These are phyloP conservation scores for Gorsachius magnificus DNA, from an alignment of 2,797 vertebrate species.

Conservation along the genomic window DNA sequence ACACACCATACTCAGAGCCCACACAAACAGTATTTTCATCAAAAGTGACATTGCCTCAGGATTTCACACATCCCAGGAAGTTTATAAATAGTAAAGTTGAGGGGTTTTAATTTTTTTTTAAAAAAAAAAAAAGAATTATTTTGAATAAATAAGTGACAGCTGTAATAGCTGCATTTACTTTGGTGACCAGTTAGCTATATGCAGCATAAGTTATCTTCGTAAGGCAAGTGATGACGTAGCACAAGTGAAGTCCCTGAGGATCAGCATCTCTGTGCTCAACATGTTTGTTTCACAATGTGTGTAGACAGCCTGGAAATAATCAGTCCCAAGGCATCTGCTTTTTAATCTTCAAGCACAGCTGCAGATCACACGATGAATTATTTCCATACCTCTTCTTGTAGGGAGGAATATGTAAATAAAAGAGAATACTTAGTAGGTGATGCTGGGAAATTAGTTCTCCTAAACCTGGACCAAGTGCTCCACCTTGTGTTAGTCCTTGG, in stretches of 20 bases:
- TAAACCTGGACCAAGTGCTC: conserved; percentile 48
- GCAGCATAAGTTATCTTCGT: conserved; percentile 35
- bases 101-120: background rate
- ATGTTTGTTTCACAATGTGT: background rate
- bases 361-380: conserved; percentile 34
- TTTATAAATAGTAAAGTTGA: conserved; percentile 37
- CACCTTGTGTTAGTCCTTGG: conserved; percentile 51
- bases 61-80: conserved; percentile 7
- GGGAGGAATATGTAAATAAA: background rate
- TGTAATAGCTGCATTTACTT: background rate
- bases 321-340: conserved; percentile 35
- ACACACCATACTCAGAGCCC: conserved; percentile 2
- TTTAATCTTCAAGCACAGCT: conserved; percentile 44
- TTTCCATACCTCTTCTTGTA: conserved; percentile 14
- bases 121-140: background rate
- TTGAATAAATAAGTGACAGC: conserved; percentile 37
- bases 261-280: conserved; percentile 3
- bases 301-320: conserved; percentile 23
- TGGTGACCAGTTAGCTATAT: conserved; percentile 12
- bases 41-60: conserved; percentile 1
- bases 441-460: background rate
- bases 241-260: conserved; percentile 55
- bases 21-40: background rate
- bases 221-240: conserved; percentile 45
- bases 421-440: background rate